A percentile compares a stretch with the other conserved stretches of the same genome.
Conservation (phyloP, 2,797 vertebrate species). For the Neostethus bicornis region DNA sequence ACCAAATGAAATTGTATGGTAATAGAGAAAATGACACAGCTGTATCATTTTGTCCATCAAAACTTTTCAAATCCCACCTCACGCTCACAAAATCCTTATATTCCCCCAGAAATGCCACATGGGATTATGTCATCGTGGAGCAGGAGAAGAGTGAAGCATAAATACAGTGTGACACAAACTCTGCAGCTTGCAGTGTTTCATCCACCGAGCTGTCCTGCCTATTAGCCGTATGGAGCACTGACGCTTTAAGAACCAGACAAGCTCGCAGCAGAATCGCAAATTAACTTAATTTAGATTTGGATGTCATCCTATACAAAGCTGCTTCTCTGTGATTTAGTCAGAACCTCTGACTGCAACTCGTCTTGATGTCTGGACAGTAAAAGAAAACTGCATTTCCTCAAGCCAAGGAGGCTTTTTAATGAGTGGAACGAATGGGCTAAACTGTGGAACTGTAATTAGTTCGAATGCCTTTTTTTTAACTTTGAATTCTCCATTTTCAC, state of each 20-base stretch:
- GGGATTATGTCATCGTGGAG: constrained; percentile 15
- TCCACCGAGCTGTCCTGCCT: constrained; percentile 41
- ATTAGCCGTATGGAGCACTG: constrained; percentile 47
- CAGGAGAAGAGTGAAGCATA: constrained; percentile 5
- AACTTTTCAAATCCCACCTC: constrained; percentile 5
- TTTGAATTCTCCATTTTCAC: constrained; percentile 35
- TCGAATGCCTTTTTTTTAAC: constrained; percentile 48
- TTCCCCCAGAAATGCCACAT: constrained; percentile 13
- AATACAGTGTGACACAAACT: constrained; percentile 24
- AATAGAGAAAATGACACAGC: constrained; percentile 8
- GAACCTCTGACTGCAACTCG: constrained; percentile 48
- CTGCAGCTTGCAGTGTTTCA: constrained; percentile 29
- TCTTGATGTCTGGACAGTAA: constrained; percentile 28
- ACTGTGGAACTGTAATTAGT: constrained; percentile 70
- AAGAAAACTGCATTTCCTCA: constrained; percentile 21
- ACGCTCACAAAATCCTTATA: constrained; percentile 13
- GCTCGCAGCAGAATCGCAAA: constrained; percentile 56
- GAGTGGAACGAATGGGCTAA: constrained; percentile 55
- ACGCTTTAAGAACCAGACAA: constrained; percentile 49
- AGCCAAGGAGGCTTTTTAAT: constrained; percentile 60
- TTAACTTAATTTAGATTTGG: constrained; percentile 69
- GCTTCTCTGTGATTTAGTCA: constrained; percentile 25
- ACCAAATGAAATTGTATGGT: constrained; percentile 31
- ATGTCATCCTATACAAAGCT: constrained; percentile 55
- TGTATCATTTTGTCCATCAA: constrained; percentile 22